Base-by-base conservation (phyloP, 2,113 vertebrate species). In the Xenotilapia caudafasciata region DNA sequence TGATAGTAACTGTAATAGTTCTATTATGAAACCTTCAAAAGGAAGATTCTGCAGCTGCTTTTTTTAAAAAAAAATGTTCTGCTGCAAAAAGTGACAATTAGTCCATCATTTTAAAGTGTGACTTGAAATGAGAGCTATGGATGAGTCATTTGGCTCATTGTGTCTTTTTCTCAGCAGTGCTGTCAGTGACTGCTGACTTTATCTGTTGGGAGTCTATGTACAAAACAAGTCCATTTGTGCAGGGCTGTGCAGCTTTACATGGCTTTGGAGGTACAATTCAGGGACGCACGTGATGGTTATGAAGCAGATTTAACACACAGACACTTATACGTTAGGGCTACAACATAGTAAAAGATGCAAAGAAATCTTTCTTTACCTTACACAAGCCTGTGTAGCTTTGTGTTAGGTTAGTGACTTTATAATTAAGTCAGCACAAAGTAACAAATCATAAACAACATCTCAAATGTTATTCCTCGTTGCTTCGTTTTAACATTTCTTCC, bases 51-150 rank as follows among this genome's bases (percentile, higher is more conserved):
- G 26, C 70, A 49, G 15, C 23, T 49, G 26, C 15, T 49, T 77
- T 38, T 35, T 9, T 7, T 7, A n/a, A n/a, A 7, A 47, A 75
- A 9, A 19, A 47, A 75, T 1, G 70, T 31, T 77, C 15, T 75
- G 42, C 70, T 47, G 45, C 47, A 77, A 77, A 75, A 77, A 77
- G 23, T n/a, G 26, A 28, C 70, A 77, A 77, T 49, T 49, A 73
- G n/a, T 42, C n/a, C 35, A 70, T 68, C 62, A 26, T 75, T 75
- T 75, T 28, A 77, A 49, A 49, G 15, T 49, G 70, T 77, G 73
- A 77, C 42, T 31, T 77, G 45, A 77, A 77, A 77, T 49, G 45
- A 77, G 45, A 77, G 45, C 45, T 2, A 77, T 19, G 26, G 26
- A 49, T 77, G 73, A 77, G 73, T 77, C 45, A 77, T 77, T 12